Percentiles rank a stretch among this genome's conserved stretches.
phyloP scores from a whole-genome alignment of 1,140 invertebrate genomes.

The Anastrepha ludens region DNA sequence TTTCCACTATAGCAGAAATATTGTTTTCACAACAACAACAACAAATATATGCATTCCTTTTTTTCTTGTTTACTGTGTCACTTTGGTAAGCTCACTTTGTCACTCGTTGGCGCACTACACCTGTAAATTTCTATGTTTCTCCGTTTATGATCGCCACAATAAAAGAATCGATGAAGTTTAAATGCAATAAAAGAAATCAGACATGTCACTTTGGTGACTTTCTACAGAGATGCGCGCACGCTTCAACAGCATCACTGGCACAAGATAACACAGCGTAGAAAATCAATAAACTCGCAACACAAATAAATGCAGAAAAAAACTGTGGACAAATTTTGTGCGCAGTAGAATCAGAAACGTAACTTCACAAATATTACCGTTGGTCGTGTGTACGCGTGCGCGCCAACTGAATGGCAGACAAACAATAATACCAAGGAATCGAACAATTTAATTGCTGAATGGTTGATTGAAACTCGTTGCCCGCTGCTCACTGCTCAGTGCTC shows the following conservation, averaged over 20 bases:
- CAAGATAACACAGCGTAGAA: not conserved
- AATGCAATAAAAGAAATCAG: conserved; percentile 25
- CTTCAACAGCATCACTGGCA: not conserved
- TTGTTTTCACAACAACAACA: not conserved
- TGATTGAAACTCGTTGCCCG: conserved; percentile 1
- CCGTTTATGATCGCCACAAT: not conserved
- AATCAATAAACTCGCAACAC: conserved; percentile 25
- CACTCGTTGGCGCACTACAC: not conserved
- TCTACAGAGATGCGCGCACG: conserved; percentile 10
- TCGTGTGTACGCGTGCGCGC: conserved; percentile 22
- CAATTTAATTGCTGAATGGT: not conserved
- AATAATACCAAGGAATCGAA: not conserved
- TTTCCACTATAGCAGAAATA: not conserved
- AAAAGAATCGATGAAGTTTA: not conserved
- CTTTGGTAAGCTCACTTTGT: not conserved
- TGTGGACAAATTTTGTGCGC: not conserved
- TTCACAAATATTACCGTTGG: conserved; percentile 37
- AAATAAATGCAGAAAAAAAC: not conserved
- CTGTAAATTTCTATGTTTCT: not conserved
- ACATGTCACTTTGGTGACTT: not conserved
- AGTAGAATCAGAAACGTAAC: not conserved
- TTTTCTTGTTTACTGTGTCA: not conserved
- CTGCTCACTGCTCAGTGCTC: not conserved
- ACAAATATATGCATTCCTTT: not conserved
- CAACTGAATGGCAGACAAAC: not conserved